phyloP scores from a whole-genome alignment of 23 tunicate species.

The Diplosoma virens region DNA sequence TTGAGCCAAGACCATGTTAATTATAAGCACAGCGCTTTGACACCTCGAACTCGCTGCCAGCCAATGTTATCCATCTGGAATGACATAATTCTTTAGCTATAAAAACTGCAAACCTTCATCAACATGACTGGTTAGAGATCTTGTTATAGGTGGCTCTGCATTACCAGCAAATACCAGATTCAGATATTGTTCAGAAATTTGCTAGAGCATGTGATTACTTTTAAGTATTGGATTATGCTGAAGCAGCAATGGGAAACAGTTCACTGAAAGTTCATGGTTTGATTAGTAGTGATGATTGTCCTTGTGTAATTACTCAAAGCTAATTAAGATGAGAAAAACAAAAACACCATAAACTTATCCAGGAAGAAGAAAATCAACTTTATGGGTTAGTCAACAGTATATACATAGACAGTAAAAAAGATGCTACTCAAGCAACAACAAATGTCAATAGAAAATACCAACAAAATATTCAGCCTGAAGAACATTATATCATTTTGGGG shows the following conservation, averaged over 20 bases:
- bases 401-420: conserved; percentile 3
- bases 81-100: too few relatives aligned
- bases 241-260: background rate
- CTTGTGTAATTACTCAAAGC: background rate
- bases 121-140: too few relatives aligned
- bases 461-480: conserved; percentile 2
- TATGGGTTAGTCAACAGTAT: background rate
- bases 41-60: too few relatives aligned
- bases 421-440: background rate
- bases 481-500: background rate
- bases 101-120: too few relatives aligned
- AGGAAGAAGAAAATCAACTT: conserved; percentile 5
- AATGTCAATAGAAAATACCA: conserved; percentile 11
- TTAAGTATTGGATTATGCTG: background rate
- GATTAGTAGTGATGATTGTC: background rate
- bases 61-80: too few relatives aligned
- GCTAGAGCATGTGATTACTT: background rate
- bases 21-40: too few relatives aligned
- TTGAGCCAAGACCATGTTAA: too few relatives aligned
- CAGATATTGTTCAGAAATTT: too few relatives aligned
- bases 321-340: background rate
- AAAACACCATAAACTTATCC: background rate
- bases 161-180: too few relatives aligned
- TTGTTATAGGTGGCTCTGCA: too few relatives aligned
- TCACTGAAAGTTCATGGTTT: background rate